Evolutionary conservation across 2,888 invertebrate genomes (phyloP), one percentile per base, ranked within the genome.

Genomic region (Laothoe populi): DNA sequence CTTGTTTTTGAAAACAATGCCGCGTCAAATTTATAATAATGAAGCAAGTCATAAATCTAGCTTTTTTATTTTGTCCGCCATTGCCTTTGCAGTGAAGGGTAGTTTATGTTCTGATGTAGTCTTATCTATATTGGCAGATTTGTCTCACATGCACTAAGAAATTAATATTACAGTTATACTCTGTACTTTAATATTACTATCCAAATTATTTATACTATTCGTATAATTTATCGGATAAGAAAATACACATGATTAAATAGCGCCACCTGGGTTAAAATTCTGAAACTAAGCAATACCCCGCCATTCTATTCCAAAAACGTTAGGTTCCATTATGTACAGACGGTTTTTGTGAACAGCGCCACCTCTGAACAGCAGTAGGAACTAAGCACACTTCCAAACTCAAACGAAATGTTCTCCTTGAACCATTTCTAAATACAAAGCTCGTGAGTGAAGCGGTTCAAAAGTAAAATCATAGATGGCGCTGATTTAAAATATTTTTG

Each of bases 391-490:
- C 35, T 8, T 16, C 42, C 19, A 23, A 21, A 35, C 23, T 60
- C 10, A 7, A 59, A 58, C 7, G 21, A 10, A 58, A 24, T 7
- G 40, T 58, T 58, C 31, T 23, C 21, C 16, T 31, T 0, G 45
- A 21, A 45, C 21, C 31, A 19, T 44, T 57, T 62, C 38, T n/a
- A 57, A 35, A 21, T 45, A 59, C 24, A 23, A 60, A 40, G 10
- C 16, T 42, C 3, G 10, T 19, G 3, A n/a, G 31, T 61, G 0
- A 63, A 62, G 64, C 64, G 63, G 72, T 70, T 66, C 57, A 1
- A 7, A 5, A 0, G n/a, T 8, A 62, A 65, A 65, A 44, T 49
- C 8, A 44, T 69, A 72, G 72, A 73, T 73, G 72, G 71, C 72
- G 72, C 66, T 71, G 69, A 38, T 46, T 44, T 4, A 58, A 46